Base-by-base conservation (phyloP, 2,797 vertebrate species). In the Gallinago nigripennis region DNA sequence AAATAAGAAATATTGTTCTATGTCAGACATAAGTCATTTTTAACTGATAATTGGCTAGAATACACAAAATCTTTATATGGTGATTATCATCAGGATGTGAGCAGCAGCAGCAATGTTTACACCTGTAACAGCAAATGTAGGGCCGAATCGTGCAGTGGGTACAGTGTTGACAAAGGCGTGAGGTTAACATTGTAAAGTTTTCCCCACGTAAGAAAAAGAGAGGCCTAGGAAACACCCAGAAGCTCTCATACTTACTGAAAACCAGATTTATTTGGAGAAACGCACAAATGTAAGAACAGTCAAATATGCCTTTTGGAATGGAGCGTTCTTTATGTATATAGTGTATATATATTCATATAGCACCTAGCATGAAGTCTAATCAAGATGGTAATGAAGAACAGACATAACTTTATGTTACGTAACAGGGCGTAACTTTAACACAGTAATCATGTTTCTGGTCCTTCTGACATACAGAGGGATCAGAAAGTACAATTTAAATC, bases 131-230 rank as follows among this genome's bases (percentile, higher is more conserved):
- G 19, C 35, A 68, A 46, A 72, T 6, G 2, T 15, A 30, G 33
- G 21, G 17, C 43, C 28, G 30, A 30, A 35, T 1, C 31, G 19
- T 50, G 30, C 31, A 68, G 54, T 15, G 16, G 23, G 24, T 19
- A 11, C 1, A 20, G 30, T 8, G 27, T 0, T 51, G 24, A 33
- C 28, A 45, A 25, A 33, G 24, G n/a, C 5, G n/a, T 30, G 12
- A 60, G 23, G 28, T 35, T 27, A 45, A 28, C 45, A 51, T 1
- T 46, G 33, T 70, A 25, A 54, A 78, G 16, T 11, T 48, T 68
- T 68, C 13, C 14, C 41, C 19, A 12, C 20, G 15, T 31, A 27
- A 48, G 33, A 61, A 16, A 66, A 57, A 57, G 21, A 85, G 35
- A 63, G 12, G 66, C 27, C 35, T 61, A 21, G 48, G 39, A 41